Conservation (phyloP, 2,113 vertebrate species). For the Bubalus kerabau region DNA sequence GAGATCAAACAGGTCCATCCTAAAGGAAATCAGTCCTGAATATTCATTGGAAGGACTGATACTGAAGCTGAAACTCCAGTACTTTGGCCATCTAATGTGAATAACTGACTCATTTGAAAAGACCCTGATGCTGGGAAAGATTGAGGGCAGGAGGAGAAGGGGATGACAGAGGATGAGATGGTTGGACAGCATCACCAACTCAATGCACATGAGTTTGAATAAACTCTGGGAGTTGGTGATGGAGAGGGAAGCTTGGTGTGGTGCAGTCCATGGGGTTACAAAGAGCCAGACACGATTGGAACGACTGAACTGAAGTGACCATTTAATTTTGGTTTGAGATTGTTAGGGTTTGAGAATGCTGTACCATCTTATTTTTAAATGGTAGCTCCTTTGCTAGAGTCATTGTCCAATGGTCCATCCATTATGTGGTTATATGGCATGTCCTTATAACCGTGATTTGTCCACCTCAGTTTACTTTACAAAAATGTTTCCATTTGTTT, state of each 20-base stretch:
- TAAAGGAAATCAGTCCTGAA: too few relatives aligned
- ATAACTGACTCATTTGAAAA: too few relatives aligned
- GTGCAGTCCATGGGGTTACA: background rate
- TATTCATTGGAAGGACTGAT: too few relatives aligned
- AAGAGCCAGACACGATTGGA: background rate
- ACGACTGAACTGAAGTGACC: background rate
- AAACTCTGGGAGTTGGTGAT: too few relatives aligned
- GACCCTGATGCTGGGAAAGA: too few relatives aligned
- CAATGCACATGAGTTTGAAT: too few relatives aligned
- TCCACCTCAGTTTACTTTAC: background rate
- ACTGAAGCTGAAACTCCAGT: too few relatives aligned
- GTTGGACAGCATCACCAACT: too few relatives aligned
- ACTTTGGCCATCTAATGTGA: too few relatives aligned
- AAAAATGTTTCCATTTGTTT: background rate
- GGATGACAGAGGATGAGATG: too few relatives aligned
- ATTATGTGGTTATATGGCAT: background rate
- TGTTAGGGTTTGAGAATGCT: background rate
- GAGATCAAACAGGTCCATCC: background rate
- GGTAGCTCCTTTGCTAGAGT: background rate
- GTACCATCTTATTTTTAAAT: background rate
- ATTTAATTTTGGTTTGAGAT: background rate
- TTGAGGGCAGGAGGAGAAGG: too few relatives aligned
- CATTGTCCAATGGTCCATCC: background rate
- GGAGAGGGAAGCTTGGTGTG: too few relatives aligned
- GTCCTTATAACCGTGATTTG: background rate